Percentiles rank a stretch among this genome's conserved stretches.
phyloP scores from a whole-genome alignment of 2,113 vertebrate species.

The Cyanoramphus novaezelandiae region DNA sequence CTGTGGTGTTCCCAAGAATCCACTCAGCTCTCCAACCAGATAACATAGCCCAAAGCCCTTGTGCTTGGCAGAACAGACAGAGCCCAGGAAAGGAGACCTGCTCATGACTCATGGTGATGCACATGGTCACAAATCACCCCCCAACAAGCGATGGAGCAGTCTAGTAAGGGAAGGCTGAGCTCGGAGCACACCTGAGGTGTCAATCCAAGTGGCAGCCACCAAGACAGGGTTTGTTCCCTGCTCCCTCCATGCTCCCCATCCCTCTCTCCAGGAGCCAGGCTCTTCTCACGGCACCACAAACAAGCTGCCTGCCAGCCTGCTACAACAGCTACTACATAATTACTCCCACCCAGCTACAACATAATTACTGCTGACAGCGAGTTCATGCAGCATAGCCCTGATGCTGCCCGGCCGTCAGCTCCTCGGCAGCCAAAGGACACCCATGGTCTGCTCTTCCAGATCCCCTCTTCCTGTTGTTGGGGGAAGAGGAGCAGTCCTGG shows the following conservation, averaged over 20 bases:
- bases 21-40: not conserved
- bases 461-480: not conserved
- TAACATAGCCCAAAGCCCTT: not conserved
- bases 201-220: not conserved
- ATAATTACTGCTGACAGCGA: not conserved
- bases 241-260: not conserved
- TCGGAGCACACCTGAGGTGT: not conserved
- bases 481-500: not conserved
- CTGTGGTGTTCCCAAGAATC: not conserved
- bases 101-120: not conserved
- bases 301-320: not conserved
- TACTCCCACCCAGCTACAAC: not conserved
- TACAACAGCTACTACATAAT: not conserved
- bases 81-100: not conserved
- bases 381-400: not conserved
- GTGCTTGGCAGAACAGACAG: not conserved
- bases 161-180: not conserved
- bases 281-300: not conserved
- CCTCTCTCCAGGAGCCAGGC: not conserved
- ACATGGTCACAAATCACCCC: fast-evolving
- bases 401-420: not conserved
- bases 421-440: not conserved
- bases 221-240: fast-evolving
- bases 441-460: not conserved
- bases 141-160: fast-evolving